Evolutionary conservation across 2,888 invertebrate genomes (phyloP).

Genomic region (Plebejus melissa): DNA sequence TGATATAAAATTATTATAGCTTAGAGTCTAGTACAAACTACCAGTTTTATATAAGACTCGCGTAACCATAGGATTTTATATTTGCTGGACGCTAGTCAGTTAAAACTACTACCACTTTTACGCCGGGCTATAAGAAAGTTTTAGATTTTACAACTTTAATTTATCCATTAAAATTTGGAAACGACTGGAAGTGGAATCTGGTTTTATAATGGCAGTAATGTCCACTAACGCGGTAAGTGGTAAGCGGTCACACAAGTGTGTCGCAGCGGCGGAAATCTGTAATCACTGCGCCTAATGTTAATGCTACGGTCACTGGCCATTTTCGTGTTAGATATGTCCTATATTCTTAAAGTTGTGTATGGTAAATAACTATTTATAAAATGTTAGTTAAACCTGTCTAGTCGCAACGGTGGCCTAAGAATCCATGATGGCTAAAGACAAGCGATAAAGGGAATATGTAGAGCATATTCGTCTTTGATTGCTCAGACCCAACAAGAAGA

Average conservation of each 20-base stretch:
- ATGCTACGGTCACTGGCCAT: background rate
- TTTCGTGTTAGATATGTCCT: background rate
- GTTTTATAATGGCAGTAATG: background rate
- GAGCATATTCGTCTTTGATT: too few species aligned
- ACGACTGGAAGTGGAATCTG: background rate
- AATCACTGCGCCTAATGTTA: background rate
- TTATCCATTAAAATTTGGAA: background rate
- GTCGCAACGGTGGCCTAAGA: too few species aligned
- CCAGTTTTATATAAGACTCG: background rate
- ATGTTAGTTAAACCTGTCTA: background rate
- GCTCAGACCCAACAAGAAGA: too few species aligned
- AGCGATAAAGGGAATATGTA: too few species aligned
- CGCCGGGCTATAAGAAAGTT: background rate
- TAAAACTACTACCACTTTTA: background rate
- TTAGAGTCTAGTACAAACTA: background rate
- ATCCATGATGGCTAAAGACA: too few species aligned
- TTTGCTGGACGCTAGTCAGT: background rate
- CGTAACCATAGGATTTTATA: background rate
- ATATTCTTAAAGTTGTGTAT: background rate
- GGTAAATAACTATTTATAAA: background rate
- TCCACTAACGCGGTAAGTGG: background rate
- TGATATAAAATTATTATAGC: background rate
- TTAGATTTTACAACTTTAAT: background rate
- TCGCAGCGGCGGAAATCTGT: constrained; percentile 10
- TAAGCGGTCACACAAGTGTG: background rate